Base-by-base conservation (phyloP, 2,888 invertebrate species). In the Sarcophaga rosellei region DNA sequence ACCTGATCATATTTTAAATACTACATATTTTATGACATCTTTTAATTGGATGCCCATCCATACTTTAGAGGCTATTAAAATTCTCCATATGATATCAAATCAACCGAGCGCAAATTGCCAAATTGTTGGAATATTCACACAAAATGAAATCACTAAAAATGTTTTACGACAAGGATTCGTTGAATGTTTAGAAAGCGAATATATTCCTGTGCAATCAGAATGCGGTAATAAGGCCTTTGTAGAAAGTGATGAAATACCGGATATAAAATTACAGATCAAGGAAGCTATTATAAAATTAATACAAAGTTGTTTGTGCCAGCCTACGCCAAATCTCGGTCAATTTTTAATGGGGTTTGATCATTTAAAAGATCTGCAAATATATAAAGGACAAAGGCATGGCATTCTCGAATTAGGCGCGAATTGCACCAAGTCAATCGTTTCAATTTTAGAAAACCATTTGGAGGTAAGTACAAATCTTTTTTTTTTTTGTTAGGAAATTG, bases 261-360 rank as follows among this genome's bases (percentile, higher is more conserved):
- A 90, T 83, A 90, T 91, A 12, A 91, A 92, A 61, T 85, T 93
- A 59, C 90, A 92, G 85, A 91, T 93, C 62, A 93, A 93, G 92
- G 96, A 96, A 90, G 95, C 95, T 17, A 95, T 98, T 79, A 93
- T 98, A 20, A 93, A 95, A 88, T 93, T 98, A 5, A 93, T 99
- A 90, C 95, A 97, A 91, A 95, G 96, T 88, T 96, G 97, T 90
- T 94, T 98, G 77, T 95, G 95, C 5, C 95, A 97, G 76, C 95
- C 96, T 0, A 94, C 97, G 23, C 98, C 98, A 3, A 98, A 98
- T 93, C 94, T 99, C 11, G 96, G 97, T 0, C 98, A 98, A 92
- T 97, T 97, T 92, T 94, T 99, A 70, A 95, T 99, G 3, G 98
- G 98, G 0, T 98, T 98, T 92, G 96, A 98, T 89, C 94, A 97